Evolutionary conservation across 23 tunicate species (phyloP), one percentile per base, ranked within the genome.

Genomic region (Styela clava): DNA sequence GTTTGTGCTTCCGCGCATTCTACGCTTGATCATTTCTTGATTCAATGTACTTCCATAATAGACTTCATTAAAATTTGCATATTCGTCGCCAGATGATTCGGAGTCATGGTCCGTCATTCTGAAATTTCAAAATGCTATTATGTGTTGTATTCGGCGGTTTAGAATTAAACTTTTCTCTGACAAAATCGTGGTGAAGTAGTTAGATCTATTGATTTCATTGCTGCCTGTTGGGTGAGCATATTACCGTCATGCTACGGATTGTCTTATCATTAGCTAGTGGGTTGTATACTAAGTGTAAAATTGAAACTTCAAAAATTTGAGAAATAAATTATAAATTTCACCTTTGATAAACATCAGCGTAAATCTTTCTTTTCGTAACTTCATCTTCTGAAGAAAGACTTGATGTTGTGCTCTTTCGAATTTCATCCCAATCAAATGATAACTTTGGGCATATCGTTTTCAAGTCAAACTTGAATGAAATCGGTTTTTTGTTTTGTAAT

Each of bases 51-150:
- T 67, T 1, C 71, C 71, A 24, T 18, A 67, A 67, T 29, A 22
- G 22, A 67, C 71, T 67, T 67, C 71, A 29, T 67, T 29, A 24
- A 67, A 67, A 1, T 67, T 67, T 1, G 71, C 71, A 1, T 67
- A 27, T 1, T 67, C 71, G 71, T 67, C 31, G 22, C 31, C 71
- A 1, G 71, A 67, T 18, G 71, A 25, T 1, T 67, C 71, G n/a
- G 71, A 67, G n/a, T 67, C 71, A 16, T 16, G 12, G 1, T 27
- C 71, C 16, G 71, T 29, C 71, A 67, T 67, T 1, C 71, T 67
- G 56, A 44, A 44, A n/a, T n/a, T n/a, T n/a, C n/a, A n/a, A n/a
- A n/a, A n/a, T n/a, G n/a, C n/a, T n/a, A n/a, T n/a, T n/a, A n/a
- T n/a, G n/a, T n/a, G n/a, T n/a, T n/a, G n/a, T n/a, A n/a, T n/a